Evolutionary conservation across 2,113 vertebrate genomes (phyloP), one percentile per base, ranked within the genome.

Genomic region (Myotis brandtii): DNA sequence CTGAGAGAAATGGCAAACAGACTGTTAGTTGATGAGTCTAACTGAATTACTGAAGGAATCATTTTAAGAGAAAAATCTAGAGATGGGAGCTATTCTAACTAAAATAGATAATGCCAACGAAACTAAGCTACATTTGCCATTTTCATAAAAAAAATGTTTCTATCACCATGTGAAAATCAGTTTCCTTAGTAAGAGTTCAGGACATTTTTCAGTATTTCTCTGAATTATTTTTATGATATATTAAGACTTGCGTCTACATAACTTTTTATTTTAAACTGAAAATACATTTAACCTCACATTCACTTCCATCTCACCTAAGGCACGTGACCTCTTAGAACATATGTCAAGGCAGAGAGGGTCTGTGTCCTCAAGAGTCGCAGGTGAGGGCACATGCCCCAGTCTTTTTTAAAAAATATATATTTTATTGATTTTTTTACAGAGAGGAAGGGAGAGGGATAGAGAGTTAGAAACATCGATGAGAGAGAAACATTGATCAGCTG

Each of bases 21-120:
- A 27, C 59, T 79, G 23, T 85, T 46, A 73, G 16, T n/a, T n/a
- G 70, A 30, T 37, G 21, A 83, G 34, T 17, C 54, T 93, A 79
- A 82, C 8, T 62, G n/a, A 46, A 80, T 95, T 88, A 72, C 0
- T 64, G 25, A 77, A 87, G 88, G 34, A 50, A 48, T 56, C 21
- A 80, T 86, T 95, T 72, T 23, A 93, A 91, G 77, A 85, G 34
- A 5, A 88, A 46, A 76, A 76, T 54, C 27, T 66, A 90, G 25
- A 72, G 13, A 72, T 14, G 73, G 37, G 13, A 64, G 21, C 3
- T 37, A 73, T 83, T 72, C 46, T 72, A 90, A 91, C 48, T 69
- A 86, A 96, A 89, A 67, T 80, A 92, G 84, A 80, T 50, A 82
- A 79, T 34, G n/a, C 23, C 54, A 59, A 46, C 50, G n/a, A 94